These are phyloP conservation scores for Taxidea taxus DNA, from an alignment of 2,113 vertebrate species.

Conservation along the genomic window DNA sequence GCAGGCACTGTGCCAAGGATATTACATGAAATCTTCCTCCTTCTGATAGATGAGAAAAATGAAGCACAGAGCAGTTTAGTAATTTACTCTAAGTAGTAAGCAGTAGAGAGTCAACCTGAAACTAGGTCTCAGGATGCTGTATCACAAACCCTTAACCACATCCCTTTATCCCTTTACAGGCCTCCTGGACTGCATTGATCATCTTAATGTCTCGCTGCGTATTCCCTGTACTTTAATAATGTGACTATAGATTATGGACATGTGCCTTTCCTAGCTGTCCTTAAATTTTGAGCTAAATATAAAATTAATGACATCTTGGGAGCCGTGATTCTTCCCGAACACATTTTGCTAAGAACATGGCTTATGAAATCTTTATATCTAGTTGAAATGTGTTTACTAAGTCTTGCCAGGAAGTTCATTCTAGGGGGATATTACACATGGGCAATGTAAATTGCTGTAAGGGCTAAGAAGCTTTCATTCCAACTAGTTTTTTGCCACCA, in stretches of 20 bases:
- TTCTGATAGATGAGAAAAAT: not conserved
- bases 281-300: slow-evolving; percentile 74
- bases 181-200: not conserved
- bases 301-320: slow-evolving; percentile 81
- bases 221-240: slow-evolving; percentile 30
- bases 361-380: slow-evolving; percentile 70
- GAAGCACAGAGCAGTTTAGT: not conserved
- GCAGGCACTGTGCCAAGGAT: not conserved
- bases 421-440: not conserved
- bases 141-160: not conserved
- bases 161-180: not conserved
- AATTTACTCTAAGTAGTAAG: not conserved
- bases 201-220: not conserved
- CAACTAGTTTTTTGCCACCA: not conserved
- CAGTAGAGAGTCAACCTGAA: not conserved
- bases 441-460: not conserved
- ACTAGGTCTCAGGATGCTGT: not conserved
- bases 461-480: not conserved
- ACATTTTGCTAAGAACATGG: slow-evolving; percentile 69
- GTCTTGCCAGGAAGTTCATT: slow-evolving; percentile 29
- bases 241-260: not conserved
- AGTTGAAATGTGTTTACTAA: slow-evolving; percentile 47
- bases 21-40: not conserved
- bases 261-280: slow-evolving; percentile 72
- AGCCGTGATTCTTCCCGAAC: slow-evolving; percentile 67